These are phyloP conservation scores for Onychostruthus taczanowskii DNA, from an alignment of 2,113 vertebrate genomes.

Conservation along the genomic window DNA sequence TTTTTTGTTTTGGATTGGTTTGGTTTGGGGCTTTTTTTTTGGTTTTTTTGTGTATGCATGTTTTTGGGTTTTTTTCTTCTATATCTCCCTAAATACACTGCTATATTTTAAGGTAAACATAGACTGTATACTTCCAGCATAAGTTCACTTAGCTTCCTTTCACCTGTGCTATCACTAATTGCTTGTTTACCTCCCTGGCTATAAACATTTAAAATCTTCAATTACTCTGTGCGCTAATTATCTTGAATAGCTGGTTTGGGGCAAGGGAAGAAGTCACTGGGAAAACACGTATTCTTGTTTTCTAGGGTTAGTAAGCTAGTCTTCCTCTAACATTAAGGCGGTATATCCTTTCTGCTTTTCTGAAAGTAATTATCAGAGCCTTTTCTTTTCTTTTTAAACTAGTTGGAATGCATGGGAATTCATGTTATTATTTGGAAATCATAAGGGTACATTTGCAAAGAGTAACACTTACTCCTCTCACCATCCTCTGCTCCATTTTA, in stretches of 20 bases:
- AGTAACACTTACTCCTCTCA: neutral
- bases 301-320: neutral
- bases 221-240: conserved; percentile 39
- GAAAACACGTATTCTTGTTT: neutral
- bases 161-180: conserved; percentile 39
- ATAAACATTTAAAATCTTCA: conserved; percentile 33
- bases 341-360: neutral
- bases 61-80: neutral
- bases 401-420: neutral
- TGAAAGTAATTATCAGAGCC: neutral
- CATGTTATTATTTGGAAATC: neutral
- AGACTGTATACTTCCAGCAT: neutral
- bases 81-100: neutral
- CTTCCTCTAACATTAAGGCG: neutral
- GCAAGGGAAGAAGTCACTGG: neutral
- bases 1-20: too few relatives aligned
- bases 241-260: conserved; percentile 29
- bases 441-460: neutral
- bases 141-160: conserved; percentile 13
- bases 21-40: too few relatives aligned
- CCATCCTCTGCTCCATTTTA: neutral
- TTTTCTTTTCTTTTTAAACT: neutral
- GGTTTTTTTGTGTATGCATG: neutral
- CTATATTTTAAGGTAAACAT: neutral
- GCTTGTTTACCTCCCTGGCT: conserved; percentile 25